Evolutionary conservation across 1,140 invertebrate genomes (phyloP).

Genomic region (Eubasilissa regina): DNA sequence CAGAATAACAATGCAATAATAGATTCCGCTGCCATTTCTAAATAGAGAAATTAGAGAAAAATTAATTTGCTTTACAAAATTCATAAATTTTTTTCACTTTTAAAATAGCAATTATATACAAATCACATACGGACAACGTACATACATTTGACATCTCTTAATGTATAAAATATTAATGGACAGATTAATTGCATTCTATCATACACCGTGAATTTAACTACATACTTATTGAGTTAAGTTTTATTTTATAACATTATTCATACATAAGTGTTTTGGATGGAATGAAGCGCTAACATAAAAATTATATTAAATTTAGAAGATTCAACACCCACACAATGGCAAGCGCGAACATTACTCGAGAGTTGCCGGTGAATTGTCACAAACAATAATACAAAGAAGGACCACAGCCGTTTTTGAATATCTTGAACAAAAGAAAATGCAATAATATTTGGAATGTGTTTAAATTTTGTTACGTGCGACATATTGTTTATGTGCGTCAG

Average conservation of each 20-base stretch:
- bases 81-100: slow-evolving; percentile 39
- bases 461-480: slow-evolving; percentile 11
- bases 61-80: slow-evolving; percentile 24
- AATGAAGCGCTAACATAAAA: slow-evolving; percentile 58
- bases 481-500: slow-evolving; percentile 18
- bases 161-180: slow-evolving; percentile 60
- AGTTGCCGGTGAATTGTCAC: slow-evolving; percentile 11
- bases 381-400: slow-evolving; percentile 43
- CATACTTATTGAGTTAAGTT: slow-evolving; percentile 51
- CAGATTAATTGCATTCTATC: slow-evolving; percentile 60
- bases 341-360: no score
- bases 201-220: slow-evolving; percentile 59
- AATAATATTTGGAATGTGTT: slow-evolving; percentile 33
- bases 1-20: no score
- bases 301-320: slow-evolving; percentile 30
- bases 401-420: slow-evolving; percentile 55
- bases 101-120: slow-evolving; percentile 47
- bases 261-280: slow-evolving; percentile 59
- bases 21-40: slow-evolving; percentile 2
- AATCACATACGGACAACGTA: slow-evolving; percentile 48
- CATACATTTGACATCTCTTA: slow-evolving; percentile 46
- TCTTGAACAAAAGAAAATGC: slow-evolving; percentile 33
- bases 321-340: background rate
- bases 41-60: background rate
- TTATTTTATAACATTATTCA: slow-evolving; percentile 58